Conservation (phyloP, 2,113 vertebrate genomes). For the Lota lota region DNA sequence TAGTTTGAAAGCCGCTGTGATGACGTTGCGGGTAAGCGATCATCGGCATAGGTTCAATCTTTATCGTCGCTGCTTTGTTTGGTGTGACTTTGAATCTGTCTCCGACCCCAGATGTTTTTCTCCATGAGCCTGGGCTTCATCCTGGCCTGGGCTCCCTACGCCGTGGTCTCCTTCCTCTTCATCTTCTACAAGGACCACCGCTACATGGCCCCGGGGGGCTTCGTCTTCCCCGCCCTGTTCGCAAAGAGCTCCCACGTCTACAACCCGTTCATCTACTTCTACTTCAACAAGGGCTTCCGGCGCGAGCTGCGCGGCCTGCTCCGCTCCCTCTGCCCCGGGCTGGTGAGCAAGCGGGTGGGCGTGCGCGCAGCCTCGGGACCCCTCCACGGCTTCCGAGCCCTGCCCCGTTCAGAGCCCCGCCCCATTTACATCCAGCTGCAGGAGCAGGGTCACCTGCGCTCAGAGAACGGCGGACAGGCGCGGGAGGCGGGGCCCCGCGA, state of each 20-base stretch:
- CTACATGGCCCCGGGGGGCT: constrained; percentile 61
- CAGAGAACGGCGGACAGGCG: no score
- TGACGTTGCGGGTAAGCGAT: no score
- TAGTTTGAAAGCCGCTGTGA: no score
- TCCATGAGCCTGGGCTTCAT: constrained; percentile 68
- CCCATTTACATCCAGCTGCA: constrained; percentile 67
- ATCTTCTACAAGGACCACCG: constrained; percentile 56
- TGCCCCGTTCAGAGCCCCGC: constrained; percentile 55
- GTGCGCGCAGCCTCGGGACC: neutral
- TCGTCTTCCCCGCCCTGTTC: constrained; percentile 64
- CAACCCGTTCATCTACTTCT: constrained; percentile 75
- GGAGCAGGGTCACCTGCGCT: constrained; percentile 22
- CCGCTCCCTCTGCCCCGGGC: constrained; percentile 17
- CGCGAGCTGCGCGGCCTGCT: constrained; percentile 49
- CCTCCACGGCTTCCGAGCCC: neutral
- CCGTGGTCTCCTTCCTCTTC: constrained; percentile 63
- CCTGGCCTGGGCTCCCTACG: constrained; percentile 62
- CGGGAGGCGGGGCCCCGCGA: neutral
- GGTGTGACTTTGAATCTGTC: no score
- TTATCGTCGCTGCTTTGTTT: no score
- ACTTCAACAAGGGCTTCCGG: constrained; percentile 67
- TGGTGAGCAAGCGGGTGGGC: constrained; percentile 41
- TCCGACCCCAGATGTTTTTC: constrained; percentile 23
- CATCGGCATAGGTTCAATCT: no score
- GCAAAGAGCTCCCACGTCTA: constrained; percentile 73